Evolutionary conservation across 2,797 vertebrate species (phyloP), one percentile per base, ranked within the genome.

Genomic region (Pipistrellus nathusii): DNA sequence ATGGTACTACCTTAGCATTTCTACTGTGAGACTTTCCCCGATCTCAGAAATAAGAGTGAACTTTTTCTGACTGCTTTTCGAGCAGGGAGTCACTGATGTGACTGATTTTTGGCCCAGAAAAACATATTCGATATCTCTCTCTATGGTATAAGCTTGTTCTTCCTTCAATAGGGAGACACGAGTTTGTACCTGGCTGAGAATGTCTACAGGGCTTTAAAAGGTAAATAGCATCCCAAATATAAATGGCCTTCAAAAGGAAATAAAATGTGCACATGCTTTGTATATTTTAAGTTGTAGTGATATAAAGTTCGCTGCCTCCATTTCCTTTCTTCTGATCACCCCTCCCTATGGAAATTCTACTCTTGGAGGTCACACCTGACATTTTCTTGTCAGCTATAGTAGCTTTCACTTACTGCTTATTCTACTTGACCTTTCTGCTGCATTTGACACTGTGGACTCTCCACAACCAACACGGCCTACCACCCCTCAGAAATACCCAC

Each of bases 401-500:
- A 88, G 6, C 35, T 93, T 94, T 92, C 88, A 66, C 53, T 75
- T 84, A 76, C 73, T 44, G 76, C 51, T 84, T 77, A 64, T 62
- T 92, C 59, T 90, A 38, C 55, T 91, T 23, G 76, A 95, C 73
- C 53, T 95, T 90, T 94, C 68, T 87, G 18, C 32, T 93, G 35
- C 35, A 76, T 71, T 77, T 68, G 71, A 80, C 46, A 83, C 66
- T 51, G 64, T 73, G 41, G 32, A 53, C 32, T 71, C 46, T 73
- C 55, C 64, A 35, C 44, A 73, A 8, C 46, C 72, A 87, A 55
- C 8, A 91, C 64, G 12, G 12, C 44, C 64, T 85, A 89, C 68
- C 14, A 83, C 10, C n/a, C 41, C 27, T 66, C 71, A n/a, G 51
- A 71, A 91, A 88, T 66, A 71, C 41, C 20, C 30, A 94, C 32